Base-by-base conservation (phyloP, 2,113 vertebrate species). In the Seriola quinqueradiata region DNA sequence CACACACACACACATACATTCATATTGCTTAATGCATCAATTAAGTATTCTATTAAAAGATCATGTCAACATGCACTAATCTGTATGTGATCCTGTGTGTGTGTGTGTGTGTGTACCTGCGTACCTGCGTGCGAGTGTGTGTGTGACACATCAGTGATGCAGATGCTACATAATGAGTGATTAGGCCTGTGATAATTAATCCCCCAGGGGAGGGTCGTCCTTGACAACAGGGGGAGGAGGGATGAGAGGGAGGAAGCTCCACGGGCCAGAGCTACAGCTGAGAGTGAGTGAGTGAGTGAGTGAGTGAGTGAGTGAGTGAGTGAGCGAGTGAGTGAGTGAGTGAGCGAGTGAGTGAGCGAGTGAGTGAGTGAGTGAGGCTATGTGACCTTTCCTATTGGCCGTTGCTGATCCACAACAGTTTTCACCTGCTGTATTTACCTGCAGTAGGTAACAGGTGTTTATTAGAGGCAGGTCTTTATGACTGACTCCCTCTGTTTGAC, bases 161-260 rank as follows among this genome's bases (percentile, higher is more conserved):
- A 38, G 28, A 52, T 40, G 38, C 25, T 67, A 82, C 23, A n/a
- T 72, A 72, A 74, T 70, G 21, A 46, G 40, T 58, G 55, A 78
- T 86, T 81, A 87, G 40, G 28, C 28, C 11, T 34, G 54, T 38
- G 60, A 82, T 86, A 70, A 89, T 83, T 65, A 82, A 64, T 48
- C 55, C 40, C 61, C 48, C 42, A 19, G 76, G 58, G 73, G 85
- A 79, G 34, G 14, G 64, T 75, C 10, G 16, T 52, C 75, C 68
- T 72, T 73, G 48, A 82, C 50, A 72, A 79, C 76, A 81, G 68
- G 46, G 44, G 25, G 12, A 59, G 9, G 23, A 34, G 11, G n/a
- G 55, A 46, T n/a, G 40, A 60, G 52, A 60, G 25, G 0, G n/a
- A 23, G 4, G 9, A 11, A 42, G 8, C 34, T 36, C 34, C 34